These are phyloP conservation scores for Hippocampus comes DNA, from an alignment of 2,113 vertebrate genomes.

Conservation along the genomic window DNA sequence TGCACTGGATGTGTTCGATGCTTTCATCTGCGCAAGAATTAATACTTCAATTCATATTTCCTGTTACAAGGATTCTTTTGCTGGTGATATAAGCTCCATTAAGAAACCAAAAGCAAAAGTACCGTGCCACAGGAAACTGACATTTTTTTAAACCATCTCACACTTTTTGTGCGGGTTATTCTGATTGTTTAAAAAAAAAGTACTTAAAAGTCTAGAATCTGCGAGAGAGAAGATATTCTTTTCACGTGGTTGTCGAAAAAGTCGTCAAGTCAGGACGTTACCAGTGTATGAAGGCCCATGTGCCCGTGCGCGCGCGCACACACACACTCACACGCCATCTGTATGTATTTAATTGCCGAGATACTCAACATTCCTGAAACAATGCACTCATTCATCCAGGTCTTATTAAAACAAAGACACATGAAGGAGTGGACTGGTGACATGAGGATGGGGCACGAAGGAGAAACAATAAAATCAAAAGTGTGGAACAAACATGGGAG, in stretches of 20 bases:
- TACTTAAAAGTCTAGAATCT: background rate
- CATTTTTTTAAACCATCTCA: background rate
- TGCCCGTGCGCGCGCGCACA: background rate
- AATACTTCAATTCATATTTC: background rate
- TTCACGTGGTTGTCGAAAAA: background rate
- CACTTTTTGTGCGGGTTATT: background rate
- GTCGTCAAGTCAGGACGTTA: constrained; percentile 11
- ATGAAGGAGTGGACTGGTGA: constrained; percentile 30
- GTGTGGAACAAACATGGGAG: constrained; percentile 39
- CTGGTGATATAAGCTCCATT: background rate
- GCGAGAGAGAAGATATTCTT: background rate
- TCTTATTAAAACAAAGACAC: constrained; percentile 39
- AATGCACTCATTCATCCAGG: constrained; percentile 33
- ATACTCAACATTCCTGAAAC: constrained; percentile 39
- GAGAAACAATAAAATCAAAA: background rate
- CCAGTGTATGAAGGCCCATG: constrained; percentile 37
- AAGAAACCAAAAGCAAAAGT: background rate
- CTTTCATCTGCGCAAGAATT: background rate
- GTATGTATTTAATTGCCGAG: constrained; percentile 29
- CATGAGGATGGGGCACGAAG: background rate
- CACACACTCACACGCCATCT: constrained; percentile 11
- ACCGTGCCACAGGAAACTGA: background rate
- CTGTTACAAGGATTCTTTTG: background rate
- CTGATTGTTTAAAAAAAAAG: too few species aligned
- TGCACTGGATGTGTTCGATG: background rate